A percentile compares a stretch with the other conserved stretches of the same genome.
These are phyloP conservation scores for Calliopsis andreniformis DNA, from an alignment of 1,140 invertebrate genomes.

Conservation along the genomic window DNA sequence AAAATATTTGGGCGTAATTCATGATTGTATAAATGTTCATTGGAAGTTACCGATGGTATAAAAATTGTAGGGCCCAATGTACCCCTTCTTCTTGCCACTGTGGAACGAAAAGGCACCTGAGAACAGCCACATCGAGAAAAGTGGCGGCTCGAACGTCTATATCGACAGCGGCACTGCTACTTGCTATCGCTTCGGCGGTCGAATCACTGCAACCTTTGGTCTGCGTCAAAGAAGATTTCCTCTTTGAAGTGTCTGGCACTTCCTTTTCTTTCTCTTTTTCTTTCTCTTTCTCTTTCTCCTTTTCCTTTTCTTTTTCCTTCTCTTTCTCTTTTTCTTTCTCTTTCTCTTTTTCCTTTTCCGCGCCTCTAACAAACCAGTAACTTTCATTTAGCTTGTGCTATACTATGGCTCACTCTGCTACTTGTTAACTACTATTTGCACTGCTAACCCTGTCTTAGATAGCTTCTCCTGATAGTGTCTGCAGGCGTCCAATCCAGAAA, in stretches of 20 bases:
- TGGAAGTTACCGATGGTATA: slow-evolving; percentile 94
- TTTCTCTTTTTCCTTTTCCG: slow-evolving; percentile 63
- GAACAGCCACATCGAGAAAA: slow-evolving; percentile 96
- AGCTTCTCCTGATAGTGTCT: slow-evolving; percentile 75
- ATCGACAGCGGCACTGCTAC: slow-evolving; percentile 50
- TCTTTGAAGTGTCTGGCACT: slow-evolving; percentile 52
- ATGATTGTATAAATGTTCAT: no score
- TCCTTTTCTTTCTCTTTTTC: slow-evolving; percentile 65
- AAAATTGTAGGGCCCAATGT: slow-evolving; percentile 97
- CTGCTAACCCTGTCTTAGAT: slow-evolving; percentile 39
- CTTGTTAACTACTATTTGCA: background rate
- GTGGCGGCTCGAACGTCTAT: slow-evolving; percentile 92
- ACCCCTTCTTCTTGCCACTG: slow-evolving; percentile 99
- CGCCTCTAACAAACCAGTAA: background rate
- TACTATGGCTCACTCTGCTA: background rate
- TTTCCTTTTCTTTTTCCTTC: slow-evolving; percentile 69
- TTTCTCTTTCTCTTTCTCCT: slow-evolving; percentile 66
- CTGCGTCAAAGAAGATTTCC: slow-evolving; percentile 49
- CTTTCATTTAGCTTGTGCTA: background rate
- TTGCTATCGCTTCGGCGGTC: slow-evolving; percentile 55
- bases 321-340: slow-evolving; percentile 63
- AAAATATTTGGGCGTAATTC: background rate
- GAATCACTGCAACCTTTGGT: slow-evolving; percentile 60
- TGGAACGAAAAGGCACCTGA: slow-evolving; percentile 97
- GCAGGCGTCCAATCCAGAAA: slow-evolving; percentile 78